A percentile compares a stretch with the other conserved stretches of the same genome.
phyloP scores from a whole-genome alignment of 2,113 vertebrate species.

The Ictalurus punctatus region DNA sequence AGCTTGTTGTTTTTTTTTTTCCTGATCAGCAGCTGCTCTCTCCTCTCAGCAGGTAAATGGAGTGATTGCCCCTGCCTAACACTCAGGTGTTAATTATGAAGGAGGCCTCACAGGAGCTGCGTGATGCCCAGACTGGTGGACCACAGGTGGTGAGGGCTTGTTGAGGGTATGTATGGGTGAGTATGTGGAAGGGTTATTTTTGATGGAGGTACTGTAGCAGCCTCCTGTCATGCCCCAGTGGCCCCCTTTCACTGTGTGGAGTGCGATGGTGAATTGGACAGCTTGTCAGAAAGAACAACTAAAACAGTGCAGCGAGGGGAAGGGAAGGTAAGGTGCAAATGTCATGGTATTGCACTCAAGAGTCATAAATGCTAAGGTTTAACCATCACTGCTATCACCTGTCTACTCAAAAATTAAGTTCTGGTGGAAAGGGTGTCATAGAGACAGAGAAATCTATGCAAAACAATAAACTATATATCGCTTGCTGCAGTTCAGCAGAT shows the following conservation, averaged over 20 bases:
- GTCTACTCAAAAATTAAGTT: conserved; percentile 28
- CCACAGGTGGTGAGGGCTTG: conserved; percentile 41
- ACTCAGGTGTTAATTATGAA: conserved; percentile 74
- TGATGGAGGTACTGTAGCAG: conserved; percentile 18
- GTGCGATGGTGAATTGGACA: conserved; percentile 65
- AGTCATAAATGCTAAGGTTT: conserved; percentile 56
- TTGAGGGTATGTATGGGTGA: neutral
- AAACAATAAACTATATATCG: conserved; percentile 15
- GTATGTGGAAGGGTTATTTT: conserved; percentile 9
- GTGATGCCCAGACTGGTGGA: conserved; percentile 39
- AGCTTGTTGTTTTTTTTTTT: conserved; percentile 43
- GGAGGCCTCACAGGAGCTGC: conserved; percentile 37
- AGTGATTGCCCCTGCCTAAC: conserved; percentile 58
- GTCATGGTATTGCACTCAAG: conserved; percentile 64
- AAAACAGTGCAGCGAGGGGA: conserved; percentile 35
- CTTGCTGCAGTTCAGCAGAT: conserved; percentile 6
- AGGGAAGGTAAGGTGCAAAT: conserved; percentile 65
- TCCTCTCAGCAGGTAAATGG: conserved; percentile 49
- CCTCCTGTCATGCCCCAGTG: conserved; percentile 33
- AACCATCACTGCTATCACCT: conserved; percentile 56
- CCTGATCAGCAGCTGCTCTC: conserved; percentile 44
- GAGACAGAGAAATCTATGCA: conserved; percentile 42
- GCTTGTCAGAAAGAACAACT: conserved; percentile 60
- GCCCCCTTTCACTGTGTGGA: conserved; percentile 37
- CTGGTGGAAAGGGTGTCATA: conserved; percentile 39